These are phyloP conservation scores for Porites evermanni DNA, from an alignment of 92 coral and sea anemone species.

Conservation along the genomic window DNA sequence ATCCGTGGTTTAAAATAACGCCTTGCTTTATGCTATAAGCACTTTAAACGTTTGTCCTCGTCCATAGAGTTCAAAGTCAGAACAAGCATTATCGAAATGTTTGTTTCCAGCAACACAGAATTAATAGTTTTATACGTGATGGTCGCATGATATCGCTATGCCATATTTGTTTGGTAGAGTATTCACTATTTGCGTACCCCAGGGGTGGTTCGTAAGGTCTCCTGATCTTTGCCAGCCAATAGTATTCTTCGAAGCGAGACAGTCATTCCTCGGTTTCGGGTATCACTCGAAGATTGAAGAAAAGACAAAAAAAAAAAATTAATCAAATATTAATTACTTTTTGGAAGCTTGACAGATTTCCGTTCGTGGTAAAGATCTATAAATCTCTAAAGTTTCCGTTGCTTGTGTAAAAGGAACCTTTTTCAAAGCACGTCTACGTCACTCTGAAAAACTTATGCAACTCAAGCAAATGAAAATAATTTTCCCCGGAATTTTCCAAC, in stretches of 20 bases:
- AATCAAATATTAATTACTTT: too few relatives aligned
- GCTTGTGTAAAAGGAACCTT: too few relatives aligned
- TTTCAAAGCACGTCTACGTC: too few relatives aligned
- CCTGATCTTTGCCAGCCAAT: conserved; percentile 42
- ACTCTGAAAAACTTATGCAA: too few relatives aligned
- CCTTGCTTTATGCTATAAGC: neutral
- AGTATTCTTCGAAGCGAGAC: neutral
- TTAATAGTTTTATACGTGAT: neutral
- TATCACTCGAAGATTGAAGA: neutral
- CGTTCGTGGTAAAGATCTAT: neutral
- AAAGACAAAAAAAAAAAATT: neutral
- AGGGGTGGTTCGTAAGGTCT: neutral
- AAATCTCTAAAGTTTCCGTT: too few relatives aligned
- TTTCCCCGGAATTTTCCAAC: too few relatives aligned
- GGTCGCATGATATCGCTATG: conserved; percentile 3
- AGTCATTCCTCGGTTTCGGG: neutral
- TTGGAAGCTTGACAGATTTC: conserved; percentile 6
- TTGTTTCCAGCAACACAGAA: neutral
- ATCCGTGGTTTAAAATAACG: neutral
- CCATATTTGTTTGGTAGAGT: neutral
- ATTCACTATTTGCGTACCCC: neutral
- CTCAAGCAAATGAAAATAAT: too few relatives aligned
- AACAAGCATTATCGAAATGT: neutral
- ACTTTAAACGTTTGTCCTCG: too few relatives aligned
- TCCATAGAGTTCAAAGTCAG: neutral